Percentiles rank a stretch among this genome's conserved stretches.
These are phyloP conservation scores for Mimumesa dahlbomi DNA, from an alignment of 2,888 invertebrate species.

Conservation along the genomic window DNA sequence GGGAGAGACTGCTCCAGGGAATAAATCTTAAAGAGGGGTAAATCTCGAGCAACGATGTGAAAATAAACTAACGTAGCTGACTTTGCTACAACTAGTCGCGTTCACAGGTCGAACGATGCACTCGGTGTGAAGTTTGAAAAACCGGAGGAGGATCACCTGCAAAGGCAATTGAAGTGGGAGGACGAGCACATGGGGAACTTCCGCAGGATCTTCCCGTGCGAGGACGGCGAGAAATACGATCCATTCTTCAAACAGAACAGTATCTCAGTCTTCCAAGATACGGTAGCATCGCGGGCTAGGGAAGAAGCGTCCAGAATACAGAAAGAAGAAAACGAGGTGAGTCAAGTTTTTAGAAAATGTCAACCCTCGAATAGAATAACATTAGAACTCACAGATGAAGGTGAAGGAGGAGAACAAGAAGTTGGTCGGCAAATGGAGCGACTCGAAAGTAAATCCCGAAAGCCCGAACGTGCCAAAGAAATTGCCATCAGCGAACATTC, in stretches of 20 bases:
- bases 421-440: slow-evolving; percentile 66
- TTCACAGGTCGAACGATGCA: slow-evolving; percentile 45
- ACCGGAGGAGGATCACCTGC: slow-evolving; percentile 68
- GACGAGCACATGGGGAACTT: slow-evolving; percentile 89
- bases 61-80: no score
- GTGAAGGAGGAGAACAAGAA: slow-evolving; percentile 68
- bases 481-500: slow-evolving; percentile 35
- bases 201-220: slow-evolving; percentile 86
- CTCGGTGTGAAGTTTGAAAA: slow-evolving; percentile 55
- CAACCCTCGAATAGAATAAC: no score
- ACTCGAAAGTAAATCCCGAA: slow-evolving; percentile 66
- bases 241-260: slow-evolving; percentile 89
- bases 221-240: slow-evolving; percentile 84
- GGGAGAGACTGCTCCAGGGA: slow-evolving; percentile 86
- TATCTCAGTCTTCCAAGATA: slow-evolving; percentile 88
- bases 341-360: no score
- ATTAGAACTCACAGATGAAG: slow-evolving; percentile 57
- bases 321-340: slow-evolving; percentile 81
- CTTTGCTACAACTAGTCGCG: no score
- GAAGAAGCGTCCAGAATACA: slow-evolving; percentile 88
- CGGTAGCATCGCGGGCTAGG: slow-evolving; percentile 88
- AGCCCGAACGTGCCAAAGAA: slow-evolving; percentile 56
- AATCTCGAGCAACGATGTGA: neutral
- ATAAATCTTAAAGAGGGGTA: slow-evolving; percentile 76
- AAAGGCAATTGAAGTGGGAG: slow-evolving; percentile 86